Conservation (phyloP, 2,797 vertebrate genomes). For the Macroramphosus scolopax region DNA sequence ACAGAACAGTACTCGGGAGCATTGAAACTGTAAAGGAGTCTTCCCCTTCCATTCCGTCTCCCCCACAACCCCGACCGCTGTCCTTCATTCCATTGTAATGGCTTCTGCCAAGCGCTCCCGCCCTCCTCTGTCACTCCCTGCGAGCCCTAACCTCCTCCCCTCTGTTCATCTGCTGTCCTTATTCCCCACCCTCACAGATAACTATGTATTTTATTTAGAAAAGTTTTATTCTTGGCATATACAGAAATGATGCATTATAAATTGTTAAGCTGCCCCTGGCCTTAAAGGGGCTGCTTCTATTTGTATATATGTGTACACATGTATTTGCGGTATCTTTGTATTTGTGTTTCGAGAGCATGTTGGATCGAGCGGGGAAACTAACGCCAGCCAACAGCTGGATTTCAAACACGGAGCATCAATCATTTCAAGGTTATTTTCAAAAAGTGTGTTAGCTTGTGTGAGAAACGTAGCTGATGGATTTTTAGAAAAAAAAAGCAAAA, state of each 20-base stretch:
- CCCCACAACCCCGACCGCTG: conserved; percentile 24
- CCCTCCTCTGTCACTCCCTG: conserved; percentile 74
- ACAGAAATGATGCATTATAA: conserved; percentile 82
- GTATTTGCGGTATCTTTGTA: conserved; percentile 77
- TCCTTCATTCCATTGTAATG: conserved; percentile 37
- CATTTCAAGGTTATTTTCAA: too few species aligned
- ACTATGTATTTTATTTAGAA: conserved; percentile 85
- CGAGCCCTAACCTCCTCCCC: conserved; percentile 50
- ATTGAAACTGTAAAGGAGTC: conserved; percentile 58
- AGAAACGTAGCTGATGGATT: conserved; percentile 21
- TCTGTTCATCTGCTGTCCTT: conserved; percentile 60
- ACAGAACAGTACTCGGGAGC: conserved; percentile 51
- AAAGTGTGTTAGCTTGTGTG: conserved; percentile 29
- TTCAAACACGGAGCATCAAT: too few species aligned
- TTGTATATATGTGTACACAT: conserved; percentile 86
- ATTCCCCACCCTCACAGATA: conserved; percentile 72
- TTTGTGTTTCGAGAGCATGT: conserved; percentile 70
- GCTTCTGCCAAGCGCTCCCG: conserved; percentile 75
- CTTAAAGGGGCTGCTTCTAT: conserved; percentile 76
- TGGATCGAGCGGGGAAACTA: conserved; percentile 56
- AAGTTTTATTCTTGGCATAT: conserved; percentile 85
- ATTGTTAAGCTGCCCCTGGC: conserved; percentile 60
- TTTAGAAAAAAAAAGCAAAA: conserved; percentile 9
- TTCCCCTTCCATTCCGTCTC: conserved; percentile 29
- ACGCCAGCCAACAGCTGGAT: conserved; percentile 36